These are phyloP conservation scores for Copidosoma floridanum DNA, from an alignment of 1,140 invertebrate genomes.

Conservation along the genomic window DNA sequence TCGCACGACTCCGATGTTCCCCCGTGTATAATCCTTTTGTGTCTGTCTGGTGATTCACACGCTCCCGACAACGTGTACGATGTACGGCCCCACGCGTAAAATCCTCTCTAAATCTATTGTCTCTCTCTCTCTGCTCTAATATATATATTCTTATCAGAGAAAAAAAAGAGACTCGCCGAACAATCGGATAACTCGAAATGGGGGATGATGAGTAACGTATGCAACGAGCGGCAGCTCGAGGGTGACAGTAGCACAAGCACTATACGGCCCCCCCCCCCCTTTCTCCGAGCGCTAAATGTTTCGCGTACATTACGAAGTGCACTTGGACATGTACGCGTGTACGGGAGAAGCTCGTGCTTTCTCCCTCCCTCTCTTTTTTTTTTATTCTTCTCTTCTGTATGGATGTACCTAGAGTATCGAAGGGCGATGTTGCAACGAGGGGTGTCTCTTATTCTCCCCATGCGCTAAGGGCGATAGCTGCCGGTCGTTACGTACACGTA, in stretches of 20 bases:
- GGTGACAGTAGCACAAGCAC: too few relatives aligned
- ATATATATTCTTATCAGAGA: neutral
- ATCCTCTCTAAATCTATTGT: too few relatives aligned
- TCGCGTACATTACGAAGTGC: slow-evolving; percentile 38
- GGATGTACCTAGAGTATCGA: too few relatives aligned
- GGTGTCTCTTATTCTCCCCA: too few relatives aligned
- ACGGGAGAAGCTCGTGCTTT: slow-evolving; percentile 24
- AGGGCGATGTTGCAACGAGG: too few relatives aligned
- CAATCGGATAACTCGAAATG: too few relatives aligned
- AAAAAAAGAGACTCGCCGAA: neutral
- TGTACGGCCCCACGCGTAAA: neutral
- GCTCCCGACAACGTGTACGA: too few relatives aligned
- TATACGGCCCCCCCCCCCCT: slow-evolving; percentile 27
- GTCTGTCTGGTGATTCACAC: neutral
- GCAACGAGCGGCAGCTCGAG: neutral
- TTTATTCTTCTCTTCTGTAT: neutral
- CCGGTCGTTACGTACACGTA: too few relatives aligned
- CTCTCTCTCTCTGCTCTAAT: slow-evolving; percentile 9
- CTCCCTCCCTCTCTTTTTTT: slow-evolving; percentile 7
- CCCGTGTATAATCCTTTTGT: neutral
- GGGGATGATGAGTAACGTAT: slow-evolving; percentile 24
- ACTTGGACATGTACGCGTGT: slow-evolving; percentile 31
- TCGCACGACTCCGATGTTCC: too few relatives aligned
- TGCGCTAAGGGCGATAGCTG: too few relatives aligned
- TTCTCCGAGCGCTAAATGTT: slow-evolving; percentile 37